Conservation (phyloP, 2,797 vertebrate species). For the Chaenodraco wilsoni region DNA sequence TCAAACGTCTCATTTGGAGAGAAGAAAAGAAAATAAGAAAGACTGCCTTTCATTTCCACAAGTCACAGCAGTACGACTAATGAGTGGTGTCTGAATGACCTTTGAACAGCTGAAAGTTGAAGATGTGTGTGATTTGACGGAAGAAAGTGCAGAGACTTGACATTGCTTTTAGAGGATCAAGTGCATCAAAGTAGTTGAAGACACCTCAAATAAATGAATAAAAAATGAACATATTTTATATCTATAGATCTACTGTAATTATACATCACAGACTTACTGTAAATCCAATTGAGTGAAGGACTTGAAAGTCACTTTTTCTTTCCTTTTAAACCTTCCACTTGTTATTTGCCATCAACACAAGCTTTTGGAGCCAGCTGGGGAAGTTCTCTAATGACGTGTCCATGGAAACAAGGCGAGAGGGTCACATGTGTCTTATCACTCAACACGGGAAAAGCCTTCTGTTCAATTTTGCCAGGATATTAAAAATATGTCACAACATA, state of each 20-base stretch:
- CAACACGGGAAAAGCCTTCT: constrained; percentile 59
- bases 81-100: constrained; percentile 1
- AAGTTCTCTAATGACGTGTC: constrained; percentile 81
- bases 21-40: neutral
- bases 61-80: neutral
- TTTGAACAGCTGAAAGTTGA: neutral
- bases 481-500: constrained; percentile 47
- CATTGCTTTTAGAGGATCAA: neutral
- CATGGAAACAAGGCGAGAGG: constrained; percentile 81
- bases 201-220: neutral
- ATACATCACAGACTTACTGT: neutral
- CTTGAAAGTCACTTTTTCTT: constrained; percentile 19
- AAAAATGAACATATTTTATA: neutral
- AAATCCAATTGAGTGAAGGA: neutral
- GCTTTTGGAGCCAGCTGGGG: constrained; percentile 74
- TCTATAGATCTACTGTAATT: neutral
- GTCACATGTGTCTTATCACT: constrained; percentile 73
- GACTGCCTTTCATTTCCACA: neutral
- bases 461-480: constrained; percentile 45
- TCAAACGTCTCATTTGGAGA: neutral
- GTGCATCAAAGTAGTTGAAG: neutral
- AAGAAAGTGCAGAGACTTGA: neutral
- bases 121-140: neutral
- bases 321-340: constrained; percentile 59
- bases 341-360: constrained; percentile 65